Percentiles rank a stretch among this genome's conserved stretches.
These are phyloP conservation scores for Prolemur simus DNA, from an alignment of 2,113 vertebrate species.

Conservation along the genomic window DNA sequence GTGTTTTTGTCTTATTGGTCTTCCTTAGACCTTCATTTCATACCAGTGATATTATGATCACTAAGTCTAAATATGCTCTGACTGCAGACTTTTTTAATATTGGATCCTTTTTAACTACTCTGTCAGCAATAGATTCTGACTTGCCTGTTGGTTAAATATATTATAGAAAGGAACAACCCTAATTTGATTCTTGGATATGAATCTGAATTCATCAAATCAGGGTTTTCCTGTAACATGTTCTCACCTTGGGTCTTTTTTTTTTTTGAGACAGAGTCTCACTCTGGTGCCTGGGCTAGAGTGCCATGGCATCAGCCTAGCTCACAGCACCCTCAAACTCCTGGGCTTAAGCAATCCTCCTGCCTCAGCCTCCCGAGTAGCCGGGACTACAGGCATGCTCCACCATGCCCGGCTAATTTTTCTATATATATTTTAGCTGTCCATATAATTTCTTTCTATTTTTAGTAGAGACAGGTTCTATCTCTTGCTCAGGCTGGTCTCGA, in stretches of 20 bases:
- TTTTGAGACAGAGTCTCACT: too few species aligned
- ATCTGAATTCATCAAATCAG: not conserved
- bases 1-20: not conserved
- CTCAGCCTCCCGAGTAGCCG: too few species aligned
- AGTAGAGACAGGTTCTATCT: too few species aligned
- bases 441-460: too few species aligned
- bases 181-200: not conserved
- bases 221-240: not conserved
- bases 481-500: too few species aligned
- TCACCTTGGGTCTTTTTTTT: not conserved
- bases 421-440: too few species aligned
- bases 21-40: not conserved
- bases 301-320: too few species aligned
- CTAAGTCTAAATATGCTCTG: slow-evolving; percentile 30
- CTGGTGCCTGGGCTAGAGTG: too few species aligned
- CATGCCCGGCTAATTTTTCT: too few species aligned
- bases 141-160: slow-evolving; percentile 17
- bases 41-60: not conserved
- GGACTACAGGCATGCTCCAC: too few species aligned
- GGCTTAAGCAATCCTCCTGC: too few species aligned
- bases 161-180: not conserved
- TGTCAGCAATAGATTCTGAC: not conserved
- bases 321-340: too few species aligned
- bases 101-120: not conserved
- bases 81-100: not conserved